phyloP scores from a whole-genome alignment of 2,888 invertebrate species.

The Trachelus troglodyta region DNA sequence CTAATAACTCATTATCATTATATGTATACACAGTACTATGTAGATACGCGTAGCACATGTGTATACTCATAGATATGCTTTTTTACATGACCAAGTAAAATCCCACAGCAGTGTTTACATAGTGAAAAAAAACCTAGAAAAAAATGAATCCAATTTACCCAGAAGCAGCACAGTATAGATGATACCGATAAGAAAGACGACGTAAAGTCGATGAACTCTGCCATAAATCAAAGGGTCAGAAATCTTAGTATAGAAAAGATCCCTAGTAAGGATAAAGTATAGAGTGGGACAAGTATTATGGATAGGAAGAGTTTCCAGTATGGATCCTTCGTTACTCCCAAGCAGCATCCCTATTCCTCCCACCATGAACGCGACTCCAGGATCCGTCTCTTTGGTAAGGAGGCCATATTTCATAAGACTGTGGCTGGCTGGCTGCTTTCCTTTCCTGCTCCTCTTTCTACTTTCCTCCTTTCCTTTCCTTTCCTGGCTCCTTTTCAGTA shows the following conservation, averaged over 20 bases:
- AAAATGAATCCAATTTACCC: background rate
- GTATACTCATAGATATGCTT: background rate
- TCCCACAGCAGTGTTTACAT: background rate
- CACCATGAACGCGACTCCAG: constrained; percentile 24
- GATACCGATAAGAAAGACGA: background rate
- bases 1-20: no score
- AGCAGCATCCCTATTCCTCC: constrained; percentile 19
- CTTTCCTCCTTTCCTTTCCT: constrained; percentile 23
- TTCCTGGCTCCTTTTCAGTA: constrained; percentile 8
- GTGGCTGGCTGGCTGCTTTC: constrained; percentile 34
- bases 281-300: background rate
- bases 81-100: background rate
- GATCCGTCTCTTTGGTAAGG: constrained; percentile 56
- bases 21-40: no score
- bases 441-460: constrained; percentile 25
- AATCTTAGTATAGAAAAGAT: background rate
- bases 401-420: constrained; percentile 65
- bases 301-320: constrained; percentile 13
- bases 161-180: background rate
- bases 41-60: background rate
- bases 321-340: constrained; percentile 21
- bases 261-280: background rate
- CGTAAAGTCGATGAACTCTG: background rate
- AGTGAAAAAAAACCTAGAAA: background rate
- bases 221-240: background rate